Evolutionary conservation across 2,113 vertebrate species (phyloP).

Genomic region (Scatophagus argus): DNA sequence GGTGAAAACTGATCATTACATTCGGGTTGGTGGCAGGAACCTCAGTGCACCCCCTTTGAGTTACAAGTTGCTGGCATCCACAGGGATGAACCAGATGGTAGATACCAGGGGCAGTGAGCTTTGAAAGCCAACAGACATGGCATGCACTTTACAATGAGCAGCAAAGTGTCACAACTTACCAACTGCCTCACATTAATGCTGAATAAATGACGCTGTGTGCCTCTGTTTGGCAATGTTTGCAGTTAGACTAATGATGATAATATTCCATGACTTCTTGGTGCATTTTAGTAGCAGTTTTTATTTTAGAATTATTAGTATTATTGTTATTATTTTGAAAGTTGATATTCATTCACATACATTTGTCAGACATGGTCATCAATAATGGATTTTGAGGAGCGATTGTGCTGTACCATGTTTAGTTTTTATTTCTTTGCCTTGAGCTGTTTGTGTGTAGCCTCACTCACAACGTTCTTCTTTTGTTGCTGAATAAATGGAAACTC

Average conservation of each 20-base stretch:
- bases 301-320: too few relatives aligned
- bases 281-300: not conserved
- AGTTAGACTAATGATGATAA: conserved; percentile 32
- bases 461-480: conserved; percentile 18
- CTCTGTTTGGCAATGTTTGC: conserved; percentile 27
- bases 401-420: not conserved
- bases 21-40: conserved; percentile 48
- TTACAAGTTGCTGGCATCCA: conserved; percentile 44
- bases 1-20: conserved; percentile 60
- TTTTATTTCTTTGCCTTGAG: not conserved
- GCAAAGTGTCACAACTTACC: conserved; percentile 39
- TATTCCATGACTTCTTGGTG: not conserved
- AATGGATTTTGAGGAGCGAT: conserved; percentile 2
- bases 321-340: not conserved
- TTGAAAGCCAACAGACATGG: conserved; percentile 39
- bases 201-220: conserved; percentile 12
- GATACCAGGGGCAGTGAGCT: conserved; percentile 46
- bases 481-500: conserved; percentile 34
- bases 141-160: conserved; percentile 32
- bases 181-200: conserved; percentile 37
- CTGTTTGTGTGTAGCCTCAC: conserved; percentile 22
- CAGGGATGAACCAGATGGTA: conserved; percentile 58
- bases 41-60: conserved; percentile 35
- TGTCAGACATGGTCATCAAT: not conserved
- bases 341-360: not conserved